phyloP scores from a whole-genome alignment of 1,140 invertebrate genomes.

The Diorhabda carinulata region DNA sequence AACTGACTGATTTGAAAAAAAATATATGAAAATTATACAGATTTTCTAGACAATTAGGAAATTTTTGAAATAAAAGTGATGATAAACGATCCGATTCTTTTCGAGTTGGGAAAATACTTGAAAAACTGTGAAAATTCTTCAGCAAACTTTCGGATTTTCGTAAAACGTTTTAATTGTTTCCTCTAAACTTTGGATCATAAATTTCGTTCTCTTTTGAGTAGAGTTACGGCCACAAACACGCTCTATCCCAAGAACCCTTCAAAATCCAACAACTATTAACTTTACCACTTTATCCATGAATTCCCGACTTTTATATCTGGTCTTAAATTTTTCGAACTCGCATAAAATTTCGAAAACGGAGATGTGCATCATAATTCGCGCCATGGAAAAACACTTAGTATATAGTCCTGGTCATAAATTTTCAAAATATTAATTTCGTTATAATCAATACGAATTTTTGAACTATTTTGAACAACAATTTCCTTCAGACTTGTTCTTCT shows the following conservation, averaged over 20 bases:
- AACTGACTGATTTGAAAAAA: no score
- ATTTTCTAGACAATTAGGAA: no score
- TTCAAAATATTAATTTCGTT: no score
- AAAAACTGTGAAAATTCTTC: neutral
- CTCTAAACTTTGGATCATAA: neutral
- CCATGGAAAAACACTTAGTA: neutral
- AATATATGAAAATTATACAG: no score
- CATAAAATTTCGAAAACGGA: neutral
- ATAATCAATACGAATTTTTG: no score
- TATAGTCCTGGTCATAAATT: no score
- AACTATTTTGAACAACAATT: no score
- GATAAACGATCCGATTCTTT: no score
- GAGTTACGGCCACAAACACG: neutral
- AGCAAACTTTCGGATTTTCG: neutral
- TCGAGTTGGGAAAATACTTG: no score
- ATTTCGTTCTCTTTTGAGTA: neutral
- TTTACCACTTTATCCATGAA: neutral
- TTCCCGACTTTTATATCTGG: neutral
- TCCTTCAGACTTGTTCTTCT: no score
- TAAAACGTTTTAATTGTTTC: constrained; percentile 3
- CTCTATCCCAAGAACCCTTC: neutral
- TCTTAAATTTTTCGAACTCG: constrained; percentile 1
- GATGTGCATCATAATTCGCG: neutral
- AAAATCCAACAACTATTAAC: neutral
- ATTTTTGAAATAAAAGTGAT: no score